Conservation (phyloP, 2,888 invertebrate species). For the Hydrotaea diabolus region DNA sequence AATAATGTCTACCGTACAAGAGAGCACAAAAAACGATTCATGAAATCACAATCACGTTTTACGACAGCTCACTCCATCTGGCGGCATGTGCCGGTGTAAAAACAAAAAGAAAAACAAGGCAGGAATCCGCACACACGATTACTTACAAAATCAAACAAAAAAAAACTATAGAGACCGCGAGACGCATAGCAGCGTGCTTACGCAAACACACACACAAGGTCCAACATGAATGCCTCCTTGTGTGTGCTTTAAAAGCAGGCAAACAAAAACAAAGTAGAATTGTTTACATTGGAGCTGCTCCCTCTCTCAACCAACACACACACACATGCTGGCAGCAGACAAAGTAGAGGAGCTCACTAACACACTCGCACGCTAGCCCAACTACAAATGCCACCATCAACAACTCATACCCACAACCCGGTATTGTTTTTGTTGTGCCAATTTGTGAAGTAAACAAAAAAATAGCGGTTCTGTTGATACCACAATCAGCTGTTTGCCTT, state of each 20-base stretch:
- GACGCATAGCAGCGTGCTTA: not conserved
- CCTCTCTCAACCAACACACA: constrained; percentile 18
- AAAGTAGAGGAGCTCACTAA: not conserved
- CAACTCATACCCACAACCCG: constrained; percentile 56
- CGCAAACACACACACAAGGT: not conserved
- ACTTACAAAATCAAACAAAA: constrained; percentile 37
- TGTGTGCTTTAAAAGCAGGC: not conserved
- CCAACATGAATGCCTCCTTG: no score
- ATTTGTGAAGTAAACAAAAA: constrained; percentile 68
- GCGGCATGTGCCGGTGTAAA: constrained; percentile 59
- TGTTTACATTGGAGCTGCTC: constrained; percentile 38
- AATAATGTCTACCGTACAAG: constrained; percentile 14
- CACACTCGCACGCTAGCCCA: constrained; percentile 15
- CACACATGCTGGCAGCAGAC: not conserved
- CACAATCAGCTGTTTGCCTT: constrained; percentile 65
- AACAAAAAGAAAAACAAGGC: constrained; percentile 41
- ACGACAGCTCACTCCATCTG: constrained; percentile 64
- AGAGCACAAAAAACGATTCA: constrained; percentile 55
- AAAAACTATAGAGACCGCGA: not conserved
- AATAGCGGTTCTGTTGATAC: constrained; percentile 48
- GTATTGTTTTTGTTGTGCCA: constrained; percentile 66
- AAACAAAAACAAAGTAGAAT: constrained; percentile 32
- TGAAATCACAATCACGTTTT: constrained; percentile 62
- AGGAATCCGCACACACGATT: constrained; percentile 14
- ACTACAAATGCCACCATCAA: constrained; percentile 43